These are phyloP conservation scores for Bombus picipes DNA, from an alignment of 1,140 invertebrate species.

Conservation along the genomic window DNA sequence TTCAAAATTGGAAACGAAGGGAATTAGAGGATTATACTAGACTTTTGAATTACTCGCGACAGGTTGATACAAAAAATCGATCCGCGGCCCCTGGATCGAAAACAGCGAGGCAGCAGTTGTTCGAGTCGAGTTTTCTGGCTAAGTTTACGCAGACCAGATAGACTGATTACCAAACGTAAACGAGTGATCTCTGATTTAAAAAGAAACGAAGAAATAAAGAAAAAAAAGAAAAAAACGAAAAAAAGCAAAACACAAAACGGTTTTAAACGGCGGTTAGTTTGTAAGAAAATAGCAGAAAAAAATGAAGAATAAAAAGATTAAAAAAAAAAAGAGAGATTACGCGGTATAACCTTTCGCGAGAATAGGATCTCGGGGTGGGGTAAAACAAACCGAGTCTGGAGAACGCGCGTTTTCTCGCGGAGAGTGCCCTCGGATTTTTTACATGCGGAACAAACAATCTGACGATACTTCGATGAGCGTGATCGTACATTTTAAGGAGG, in stretches of 20 bases:
- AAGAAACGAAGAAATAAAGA: constrained; percentile 3
- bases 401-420: constrained; percentile 18
- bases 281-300: constrained; percentile 32
- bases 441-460: not conserved
- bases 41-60: not conserved
- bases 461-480: not conserved
- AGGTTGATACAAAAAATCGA: not conserved
- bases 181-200: constrained; percentile 65
- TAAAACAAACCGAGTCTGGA: not conserved
- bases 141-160: constrained; percentile 60
- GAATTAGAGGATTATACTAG: not conserved
- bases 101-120: constrained; percentile 4
- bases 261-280: constrained; percentile 56
- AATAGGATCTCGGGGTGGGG: constrained; percentile 3
- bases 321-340: not conserved
- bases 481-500: not conserved
- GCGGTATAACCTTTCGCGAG: not conserved
- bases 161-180: constrained; percentile 70
- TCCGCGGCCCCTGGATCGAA: constrained; percentile 19
- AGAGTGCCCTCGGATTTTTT: not conserved
- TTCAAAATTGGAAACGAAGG: not conserved
- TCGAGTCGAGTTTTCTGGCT: constrained; percentile 45
- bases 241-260: constrained; percentile 3
- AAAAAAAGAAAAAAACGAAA: constrained; percentile 12
- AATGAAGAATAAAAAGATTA: constrained; percentile 16